These are phyloP conservation scores for Aporophyla lueneburgensis DNA, from an alignment of 2,888 invertebrate species.

Conservation along the genomic window DNA sequence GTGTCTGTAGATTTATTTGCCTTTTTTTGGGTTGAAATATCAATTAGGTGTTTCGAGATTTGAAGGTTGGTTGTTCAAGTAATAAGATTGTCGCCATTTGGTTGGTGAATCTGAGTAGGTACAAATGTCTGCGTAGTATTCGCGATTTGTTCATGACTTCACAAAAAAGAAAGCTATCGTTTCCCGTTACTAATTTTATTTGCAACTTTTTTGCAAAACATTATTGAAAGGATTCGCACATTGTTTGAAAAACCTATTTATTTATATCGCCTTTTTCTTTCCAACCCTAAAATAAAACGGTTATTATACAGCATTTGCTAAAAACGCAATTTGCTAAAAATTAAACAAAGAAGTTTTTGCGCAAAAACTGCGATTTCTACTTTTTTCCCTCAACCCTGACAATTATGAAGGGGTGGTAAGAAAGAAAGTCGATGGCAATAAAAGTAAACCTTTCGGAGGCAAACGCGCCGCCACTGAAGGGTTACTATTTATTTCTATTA, in stretches of 20 bases:
- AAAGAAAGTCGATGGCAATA: slow-evolving; percentile 87
- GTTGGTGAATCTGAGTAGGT: background rate
- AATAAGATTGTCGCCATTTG: slow-evolving; percentile 14
- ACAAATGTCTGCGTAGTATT: background rate
- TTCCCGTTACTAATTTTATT: slow-evolving; percentile 54
- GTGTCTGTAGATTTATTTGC: slow-evolving; percentile 77
- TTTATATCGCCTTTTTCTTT: slow-evolving; percentile 58
- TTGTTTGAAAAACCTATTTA: slow-evolving; percentile 57
- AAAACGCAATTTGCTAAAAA: slow-evolving; percentile 67
- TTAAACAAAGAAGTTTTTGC: slow-evolving; percentile 77
- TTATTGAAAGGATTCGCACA: slow-evolving; percentile 61
- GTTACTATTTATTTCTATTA: slow-evolving; percentile 88
- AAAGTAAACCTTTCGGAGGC: slow-evolving; percentile 89
- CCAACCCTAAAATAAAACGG: slow-evolving; percentile 61
- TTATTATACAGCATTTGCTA: slow-evolving; percentile 45
- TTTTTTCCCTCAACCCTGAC: slow-evolving; percentile 83
- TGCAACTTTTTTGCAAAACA: slow-evolving; percentile 45
- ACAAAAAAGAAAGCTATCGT: slow-evolving; percentile 35
- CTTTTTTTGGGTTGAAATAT: slow-evolving; percentile 43
- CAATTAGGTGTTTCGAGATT: slow-evolving; percentile 46
- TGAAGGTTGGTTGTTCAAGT: background rate
- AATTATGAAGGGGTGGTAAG: slow-evolving; percentile 87
- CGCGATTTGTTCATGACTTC: slow-evolving; percentile 10
- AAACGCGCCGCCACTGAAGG: slow-evolving; percentile 87
- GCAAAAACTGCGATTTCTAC: slow-evolving; percentile 77